These are phyloP conservation scores for Pseudorasbora parva DNA, from an alignment of 2,113 vertebrate species.

Conservation along the genomic window DNA sequence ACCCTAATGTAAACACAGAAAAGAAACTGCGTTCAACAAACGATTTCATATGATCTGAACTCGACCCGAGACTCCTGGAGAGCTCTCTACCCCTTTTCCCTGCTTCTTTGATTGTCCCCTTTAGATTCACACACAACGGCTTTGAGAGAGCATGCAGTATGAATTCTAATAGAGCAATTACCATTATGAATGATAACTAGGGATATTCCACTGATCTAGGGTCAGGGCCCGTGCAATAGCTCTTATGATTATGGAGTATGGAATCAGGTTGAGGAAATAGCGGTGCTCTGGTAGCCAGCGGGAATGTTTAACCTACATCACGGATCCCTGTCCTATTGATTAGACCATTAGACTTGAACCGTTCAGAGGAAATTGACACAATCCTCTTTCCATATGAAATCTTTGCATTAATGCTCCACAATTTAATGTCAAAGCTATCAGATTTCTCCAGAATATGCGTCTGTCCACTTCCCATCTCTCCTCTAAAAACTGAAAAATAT, in stretches of 20 bases:
- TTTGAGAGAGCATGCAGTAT: constrained; percentile 20
- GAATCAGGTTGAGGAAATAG: constrained; percentile 30
- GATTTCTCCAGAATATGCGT: constrained; percentile 12
- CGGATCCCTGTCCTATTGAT: constrained; percentile 34
- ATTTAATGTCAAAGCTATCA: not conserved
- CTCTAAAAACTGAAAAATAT: constrained; percentile 2
- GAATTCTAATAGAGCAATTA: constrained; percentile 43
- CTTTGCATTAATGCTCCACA: constrained; percentile 15
- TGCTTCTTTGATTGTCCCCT: constrained; percentile 24
- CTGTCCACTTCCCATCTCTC: not conserved
- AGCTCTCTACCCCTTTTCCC: not conserved
- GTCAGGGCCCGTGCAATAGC: constrained; percentile 24
- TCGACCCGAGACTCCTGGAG: not conserved
- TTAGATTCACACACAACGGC: constrained; percentile 36
- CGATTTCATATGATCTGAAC: constrained; percentile 8
- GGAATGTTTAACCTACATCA: constrained; percentile 35
- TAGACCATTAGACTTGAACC: constrained; percentile 43
- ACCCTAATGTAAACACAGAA: not conserved
- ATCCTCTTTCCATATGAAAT: constrained; percentile 20
- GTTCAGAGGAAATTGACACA: not conserved
- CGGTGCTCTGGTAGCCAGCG: constrained; percentile 24
- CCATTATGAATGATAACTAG: constrained; percentile 44
- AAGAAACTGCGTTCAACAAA: not conserved
- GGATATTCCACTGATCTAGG: constrained; percentile 32
- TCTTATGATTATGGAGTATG: constrained; percentile 28